Percentiles rank a stretch among this genome's conserved stretches.
phyloP scores from a whole-genome alignment of 1,140 invertebrate species.

The Drosophila bifasciata region DNA sequence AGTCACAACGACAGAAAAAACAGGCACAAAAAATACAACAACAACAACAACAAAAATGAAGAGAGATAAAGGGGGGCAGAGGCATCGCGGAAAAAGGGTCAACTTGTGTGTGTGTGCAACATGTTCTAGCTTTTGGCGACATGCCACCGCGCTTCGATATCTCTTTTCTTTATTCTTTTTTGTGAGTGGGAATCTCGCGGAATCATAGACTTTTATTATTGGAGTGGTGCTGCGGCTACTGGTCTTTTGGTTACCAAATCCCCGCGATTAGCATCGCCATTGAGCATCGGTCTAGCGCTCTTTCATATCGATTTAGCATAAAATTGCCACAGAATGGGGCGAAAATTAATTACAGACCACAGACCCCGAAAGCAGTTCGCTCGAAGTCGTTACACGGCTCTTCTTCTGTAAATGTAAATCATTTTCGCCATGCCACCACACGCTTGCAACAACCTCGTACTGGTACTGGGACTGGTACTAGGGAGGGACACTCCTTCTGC shows the following conservation, averaged over 20 bases:
- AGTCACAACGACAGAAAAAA: conserved; percentile 67
- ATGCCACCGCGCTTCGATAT: conserved; percentile 63
- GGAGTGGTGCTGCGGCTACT: conserved; percentile 38
- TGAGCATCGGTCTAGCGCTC: conserved; percentile 34
- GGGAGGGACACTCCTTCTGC: conserved; percentile 9
- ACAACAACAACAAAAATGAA: conserved; percentile 34
- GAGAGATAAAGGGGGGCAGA: conserved; percentile 7
- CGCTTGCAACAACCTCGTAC: conserved; percentile 48
- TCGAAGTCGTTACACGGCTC: conserved; percentile 65
- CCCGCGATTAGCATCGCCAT: conserved; percentile 47
- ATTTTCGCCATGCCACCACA: conserved; percentile 72
- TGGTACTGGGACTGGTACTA: background rate
- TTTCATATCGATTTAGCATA: conserved; percentile 31
- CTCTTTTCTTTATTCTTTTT: conserved; percentile 39
- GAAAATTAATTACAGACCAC: conserved; percentile 40
- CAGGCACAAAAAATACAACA: conserved; percentile 34
- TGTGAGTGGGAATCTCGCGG: conserved; percentile 44
- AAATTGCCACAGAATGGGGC: conserved; percentile 43
- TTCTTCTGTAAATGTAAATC: conserved; percentile 80
- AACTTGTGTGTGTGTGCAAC: conserved; percentile 50
- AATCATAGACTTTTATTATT: conserved; percentile 69
- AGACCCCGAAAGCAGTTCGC: conserved; percentile 23
- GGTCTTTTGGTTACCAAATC: conserved; percentile 56
- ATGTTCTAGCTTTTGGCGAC: conserved; percentile 34
- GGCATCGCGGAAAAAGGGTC: conserved; percentile 58